Percentiles rank a stretch among this genome's conserved stretches.
phyloP scores from a whole-genome alignment of 2,113 vertebrate genomes.

The Cavia porcellus region DNA sequence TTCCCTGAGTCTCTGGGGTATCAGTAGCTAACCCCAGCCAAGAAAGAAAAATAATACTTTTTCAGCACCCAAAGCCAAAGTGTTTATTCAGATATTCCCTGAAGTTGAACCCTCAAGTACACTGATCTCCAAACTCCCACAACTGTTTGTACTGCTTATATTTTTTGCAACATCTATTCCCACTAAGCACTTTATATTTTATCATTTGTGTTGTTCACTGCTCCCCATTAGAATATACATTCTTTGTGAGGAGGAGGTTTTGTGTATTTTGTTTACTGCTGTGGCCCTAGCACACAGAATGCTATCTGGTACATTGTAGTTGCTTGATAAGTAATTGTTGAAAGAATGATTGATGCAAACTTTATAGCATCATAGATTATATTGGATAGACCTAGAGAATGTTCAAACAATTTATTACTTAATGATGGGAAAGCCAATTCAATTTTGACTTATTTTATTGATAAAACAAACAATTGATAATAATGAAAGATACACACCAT shows the following conservation, averaged over 20 bases:
- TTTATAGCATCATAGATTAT: constrained; percentile 5
- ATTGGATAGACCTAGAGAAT: background rate
- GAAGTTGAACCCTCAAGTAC: background rate
- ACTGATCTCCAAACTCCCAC: background rate
- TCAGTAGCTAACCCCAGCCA: background rate
- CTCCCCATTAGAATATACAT: constrained; percentile 45
- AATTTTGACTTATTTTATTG: constrained; percentile 41
- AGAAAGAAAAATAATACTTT: background rate
- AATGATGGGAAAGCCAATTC: constrained; percentile 36
- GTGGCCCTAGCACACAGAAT: background rate
- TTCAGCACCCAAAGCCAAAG: background rate
- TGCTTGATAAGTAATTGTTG: background rate
- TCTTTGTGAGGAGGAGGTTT: background rate
- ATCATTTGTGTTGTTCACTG: background rate
- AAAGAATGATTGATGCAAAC: constrained; percentile 45
- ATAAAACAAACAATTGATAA: constrained; percentile 32
- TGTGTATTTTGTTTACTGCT: constrained; percentile 21
- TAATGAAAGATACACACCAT: constrained; percentile 2
- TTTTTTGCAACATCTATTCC: background rate
- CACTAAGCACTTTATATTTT: constrained; percentile 5
- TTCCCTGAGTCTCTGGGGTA: background rate
- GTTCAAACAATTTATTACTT: background rate
- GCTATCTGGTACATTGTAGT: background rate
- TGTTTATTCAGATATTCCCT: constrained; percentile 38
- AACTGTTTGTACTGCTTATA: constrained; percentile 3